Evolutionary conservation across 2,113 vertebrate species (phyloP).

Genomic region (Numida meleagris): DNA sequence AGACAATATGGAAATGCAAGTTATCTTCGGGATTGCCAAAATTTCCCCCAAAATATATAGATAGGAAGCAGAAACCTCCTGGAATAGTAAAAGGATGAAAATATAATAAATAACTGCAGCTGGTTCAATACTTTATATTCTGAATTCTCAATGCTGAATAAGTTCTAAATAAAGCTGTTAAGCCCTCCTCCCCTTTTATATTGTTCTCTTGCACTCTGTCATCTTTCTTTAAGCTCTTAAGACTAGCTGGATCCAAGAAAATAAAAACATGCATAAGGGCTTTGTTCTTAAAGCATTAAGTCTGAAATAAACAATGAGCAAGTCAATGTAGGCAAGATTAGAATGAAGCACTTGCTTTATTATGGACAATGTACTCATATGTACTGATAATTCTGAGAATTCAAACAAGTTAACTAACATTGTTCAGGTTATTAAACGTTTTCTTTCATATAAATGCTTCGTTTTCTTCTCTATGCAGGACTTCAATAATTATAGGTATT

Average conservation of each 20-base stretch:
- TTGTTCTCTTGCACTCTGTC: not conserved
- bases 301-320: not conserved
- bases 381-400: not conserved
- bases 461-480: not conserved
- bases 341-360: not conserved
- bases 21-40: not conserved
- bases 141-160: not conserved
- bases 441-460: fast-evolving
- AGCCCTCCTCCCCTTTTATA: not conserved
- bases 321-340: not conserved
- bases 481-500: not conserved
- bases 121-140: not conserved
- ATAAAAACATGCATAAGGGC: not conserved
- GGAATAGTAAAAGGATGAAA: not conserved
- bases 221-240: conserved; percentile 1
- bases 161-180: conserved; percentile 17
- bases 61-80: not conserved
- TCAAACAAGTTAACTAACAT: not conserved
- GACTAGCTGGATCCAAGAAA: not conserved
- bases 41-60: not conserved
- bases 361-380: not conserved
- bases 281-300: not conserved
- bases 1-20: not conserved
- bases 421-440: not conserved
- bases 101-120: not conserved